Evolutionary conservation across 2,888 invertebrate genomes (phyloP).

Genomic region (Cartodere bifasciata): DNA sequence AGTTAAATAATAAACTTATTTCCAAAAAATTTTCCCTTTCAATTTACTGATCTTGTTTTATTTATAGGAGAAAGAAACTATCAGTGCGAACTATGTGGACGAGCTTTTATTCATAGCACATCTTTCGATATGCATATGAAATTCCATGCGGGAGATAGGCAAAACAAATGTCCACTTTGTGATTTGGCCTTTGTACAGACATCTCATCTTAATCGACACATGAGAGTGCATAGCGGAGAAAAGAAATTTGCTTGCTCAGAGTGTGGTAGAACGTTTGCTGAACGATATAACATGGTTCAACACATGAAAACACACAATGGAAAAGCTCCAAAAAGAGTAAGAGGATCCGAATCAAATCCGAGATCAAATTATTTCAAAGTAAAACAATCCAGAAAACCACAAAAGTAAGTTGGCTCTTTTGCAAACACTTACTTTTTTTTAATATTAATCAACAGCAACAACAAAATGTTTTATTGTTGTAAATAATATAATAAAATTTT

Average conservation of each 20-base stretch:
- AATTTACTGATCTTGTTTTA: constrained; percentile 5
- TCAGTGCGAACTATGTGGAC: constrained; percentile 32
- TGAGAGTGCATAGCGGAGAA: constrained; percentile 53
- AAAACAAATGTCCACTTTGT: constrained; percentile 47
- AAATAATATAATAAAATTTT: too few species aligned
- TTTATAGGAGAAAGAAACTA: constrained; percentile 25
- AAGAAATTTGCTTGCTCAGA: constrained; percentile 43
- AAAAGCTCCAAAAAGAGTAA: too few species aligned
- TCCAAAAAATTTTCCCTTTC: too few species aligned
- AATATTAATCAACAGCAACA: too few species aligned
- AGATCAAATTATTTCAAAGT: too few species aligned
- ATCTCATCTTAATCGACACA: constrained; percentile 54
- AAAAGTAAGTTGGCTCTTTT: too few species aligned
- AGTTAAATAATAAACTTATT: too few species aligned
- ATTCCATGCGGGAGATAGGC: constrained; percentile 49
- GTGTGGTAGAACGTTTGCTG: constrained; percentile 48
- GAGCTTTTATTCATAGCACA: constrained; percentile 47
- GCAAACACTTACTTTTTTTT: too few species aligned
- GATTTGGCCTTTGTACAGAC: constrained; percentile 48
- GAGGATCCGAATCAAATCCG: too few species aligned
- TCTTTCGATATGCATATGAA: constrained; percentile 58
- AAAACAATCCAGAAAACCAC: too few species aligned
- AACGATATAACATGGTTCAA: constrained; percentile 35
- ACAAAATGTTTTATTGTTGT: too few species aligned
- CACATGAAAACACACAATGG: constrained; percentile 25